These are phyloP conservation scores for Amblyraja radiata DNA, from an alignment of 2,797 vertebrate species.

Conservation along the genomic window DNA sequence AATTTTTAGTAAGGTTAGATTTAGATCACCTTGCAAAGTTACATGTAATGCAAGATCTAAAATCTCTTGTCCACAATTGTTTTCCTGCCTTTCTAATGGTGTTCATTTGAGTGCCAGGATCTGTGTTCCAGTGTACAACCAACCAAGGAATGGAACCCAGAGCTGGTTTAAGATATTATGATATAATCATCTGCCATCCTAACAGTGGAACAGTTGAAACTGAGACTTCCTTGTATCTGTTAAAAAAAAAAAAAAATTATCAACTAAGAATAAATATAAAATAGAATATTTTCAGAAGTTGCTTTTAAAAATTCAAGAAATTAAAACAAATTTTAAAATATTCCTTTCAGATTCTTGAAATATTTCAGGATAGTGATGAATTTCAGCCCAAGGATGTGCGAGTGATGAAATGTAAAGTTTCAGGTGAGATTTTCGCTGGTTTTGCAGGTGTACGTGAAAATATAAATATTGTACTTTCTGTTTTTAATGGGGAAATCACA, in stretches of 20 bases:
- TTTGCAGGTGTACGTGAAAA: slow-evolving; percentile 11
- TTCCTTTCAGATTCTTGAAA: slow-evolving; percentile 57
- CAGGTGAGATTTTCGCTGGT: slow-evolving; percentile 56
- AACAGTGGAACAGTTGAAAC: not conserved
- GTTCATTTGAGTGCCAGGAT: not conserved
- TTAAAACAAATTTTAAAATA: slow-evolving; percentile 41
- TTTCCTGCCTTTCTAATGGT: too few species aligned
- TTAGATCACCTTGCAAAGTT: not conserved
- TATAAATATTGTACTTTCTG: not conserved
- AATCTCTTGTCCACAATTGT: not conserved
- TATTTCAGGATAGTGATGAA: slow-evolving; percentile 57
- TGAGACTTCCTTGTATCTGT: not conserved
- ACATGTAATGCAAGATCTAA: not conserved
- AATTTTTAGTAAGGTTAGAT: not conserved
- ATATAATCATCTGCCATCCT: not conserved
- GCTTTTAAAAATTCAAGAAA: not conserved
- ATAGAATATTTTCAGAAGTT: not conserved
- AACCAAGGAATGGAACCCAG: not conserved
- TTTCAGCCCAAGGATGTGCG: slow-evolving; percentile 59
- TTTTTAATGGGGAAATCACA: not conserved
- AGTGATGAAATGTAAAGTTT: slow-evolving; percentile 59
- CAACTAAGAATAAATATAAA: not conserved
- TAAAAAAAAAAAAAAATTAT: not conserved
- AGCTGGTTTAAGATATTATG: not conserved
- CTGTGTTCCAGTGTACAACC: not conserved